Conservation (phyloP, 1,140 invertebrate species). For the Conopomorpha cramerella region DNA sequence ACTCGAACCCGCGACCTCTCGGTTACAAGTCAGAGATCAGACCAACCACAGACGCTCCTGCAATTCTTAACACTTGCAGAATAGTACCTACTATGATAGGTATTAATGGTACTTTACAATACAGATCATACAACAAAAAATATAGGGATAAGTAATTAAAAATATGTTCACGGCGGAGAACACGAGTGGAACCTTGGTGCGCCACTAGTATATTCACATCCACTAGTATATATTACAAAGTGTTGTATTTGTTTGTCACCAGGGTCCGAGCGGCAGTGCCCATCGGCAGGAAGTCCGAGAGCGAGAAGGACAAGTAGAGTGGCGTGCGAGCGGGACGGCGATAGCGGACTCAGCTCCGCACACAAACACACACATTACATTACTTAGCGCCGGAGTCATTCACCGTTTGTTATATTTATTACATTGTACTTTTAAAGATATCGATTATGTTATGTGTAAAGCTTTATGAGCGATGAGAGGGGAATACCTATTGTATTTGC, state of each 20-base stretch:
- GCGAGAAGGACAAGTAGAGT: conserved; percentile 81
- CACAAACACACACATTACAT: conserved; percentile 3
- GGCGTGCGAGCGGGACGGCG: conserved; percentile 3
- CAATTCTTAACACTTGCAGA: no score
- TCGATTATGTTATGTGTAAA: conserved; percentile 52
- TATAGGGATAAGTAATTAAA: no score
- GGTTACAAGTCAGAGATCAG: no score
- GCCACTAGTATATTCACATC: background rate
- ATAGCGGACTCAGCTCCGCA: conserved; percentile 1
- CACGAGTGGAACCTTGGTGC: no score
- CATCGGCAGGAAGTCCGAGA: conserved; percentile 84
- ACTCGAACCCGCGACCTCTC: no score
- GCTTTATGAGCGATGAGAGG: conserved; percentile 56
- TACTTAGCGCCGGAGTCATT: conserved; percentile 16
- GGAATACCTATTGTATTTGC: conserved; percentile 57
- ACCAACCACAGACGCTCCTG: no score
- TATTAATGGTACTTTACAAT: no score
- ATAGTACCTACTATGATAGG: no score
- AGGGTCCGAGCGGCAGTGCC: conserved; percentile 91
- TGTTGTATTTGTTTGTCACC: conserved; percentile 33
- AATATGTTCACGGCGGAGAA: no score
- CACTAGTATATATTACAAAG: background rate
- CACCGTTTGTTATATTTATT: conserved; percentile 53
- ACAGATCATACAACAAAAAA: no score
- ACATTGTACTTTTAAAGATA: conserved; percentile 32